A percentile compares a stretch with the other conserved stretches of the same genome.
Evolutionary conservation across 2,888 invertebrate species (phyloP).

Genomic region (Stenoptilia bipunctidactyla): DNA sequence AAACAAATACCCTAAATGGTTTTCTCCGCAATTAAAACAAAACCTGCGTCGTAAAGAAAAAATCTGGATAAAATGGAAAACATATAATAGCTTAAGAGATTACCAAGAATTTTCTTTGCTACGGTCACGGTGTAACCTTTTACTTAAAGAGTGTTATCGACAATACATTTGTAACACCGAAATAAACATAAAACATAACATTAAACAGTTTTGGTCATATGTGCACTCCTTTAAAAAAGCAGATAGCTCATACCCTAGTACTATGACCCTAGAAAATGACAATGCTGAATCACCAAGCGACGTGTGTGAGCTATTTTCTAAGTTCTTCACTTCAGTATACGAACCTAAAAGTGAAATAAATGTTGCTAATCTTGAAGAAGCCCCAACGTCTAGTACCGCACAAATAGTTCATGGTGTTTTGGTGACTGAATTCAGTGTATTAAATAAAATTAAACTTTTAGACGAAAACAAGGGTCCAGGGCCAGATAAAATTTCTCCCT

Average conservation of each 20-base stretch:
- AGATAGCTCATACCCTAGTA: background rate
- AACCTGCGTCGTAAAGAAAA: background rate
- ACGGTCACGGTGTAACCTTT: background rate
- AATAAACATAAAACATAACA: background rate
- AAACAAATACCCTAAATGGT: background rate
- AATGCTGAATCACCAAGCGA: background rate
- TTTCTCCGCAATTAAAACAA: background rate
- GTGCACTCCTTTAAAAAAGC: background rate
- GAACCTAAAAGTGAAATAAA: background rate
- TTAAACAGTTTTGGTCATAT: background rate
- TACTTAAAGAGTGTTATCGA: background rate
- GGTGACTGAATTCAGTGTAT: too few relatives aligned
- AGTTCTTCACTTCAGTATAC: background rate
- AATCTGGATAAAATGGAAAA: background rate
- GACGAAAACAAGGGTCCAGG: background rate
- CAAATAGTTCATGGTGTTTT: too few relatives aligned
- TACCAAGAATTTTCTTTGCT: background rate
- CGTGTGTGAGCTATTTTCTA: background rate
- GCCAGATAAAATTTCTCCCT: background rate
- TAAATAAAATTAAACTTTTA: too few relatives aligned
- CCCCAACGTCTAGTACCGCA: too few relatives aligned
- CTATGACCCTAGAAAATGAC: background rate
- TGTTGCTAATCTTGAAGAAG: background rate
- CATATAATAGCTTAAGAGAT: background rate
- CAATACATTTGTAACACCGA: background rate